Conservation (phyloP, 2,888 invertebrate genomes). For the Clunio marinus region DNA sequence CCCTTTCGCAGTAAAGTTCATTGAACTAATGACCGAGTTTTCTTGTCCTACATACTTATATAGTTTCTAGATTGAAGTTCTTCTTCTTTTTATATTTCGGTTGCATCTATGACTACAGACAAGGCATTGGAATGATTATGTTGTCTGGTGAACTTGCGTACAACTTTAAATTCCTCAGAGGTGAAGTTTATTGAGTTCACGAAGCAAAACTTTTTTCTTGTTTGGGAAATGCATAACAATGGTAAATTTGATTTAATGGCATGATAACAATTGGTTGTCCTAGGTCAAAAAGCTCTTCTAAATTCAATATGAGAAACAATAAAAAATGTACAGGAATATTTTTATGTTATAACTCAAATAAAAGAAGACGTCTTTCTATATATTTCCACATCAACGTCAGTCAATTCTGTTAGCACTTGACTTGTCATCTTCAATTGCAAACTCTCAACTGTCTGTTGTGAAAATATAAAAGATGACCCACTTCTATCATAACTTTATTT, state of each 20-base stretch:
- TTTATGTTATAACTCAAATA: no score
- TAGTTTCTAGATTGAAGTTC: not conserved
- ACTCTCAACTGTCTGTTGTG: no score
- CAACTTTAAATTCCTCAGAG: conserved; percentile 1
- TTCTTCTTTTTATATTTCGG: not conserved
- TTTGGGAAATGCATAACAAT: not conserved
- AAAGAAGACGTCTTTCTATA: no score
- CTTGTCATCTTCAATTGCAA: no score
- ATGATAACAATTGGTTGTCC: no score
- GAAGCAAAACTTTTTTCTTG: not conserved
- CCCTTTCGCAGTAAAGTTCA: not conserved
- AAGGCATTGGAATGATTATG: not conserved
- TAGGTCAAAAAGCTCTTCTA: no score
- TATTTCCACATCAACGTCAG: no score
- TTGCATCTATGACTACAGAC: not conserved
- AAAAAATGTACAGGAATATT: no score
- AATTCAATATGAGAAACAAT: no score
- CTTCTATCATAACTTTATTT: no score
- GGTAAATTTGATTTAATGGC: conserved; percentile 16
- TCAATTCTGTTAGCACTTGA: no score
- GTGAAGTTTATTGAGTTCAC: not conserved
- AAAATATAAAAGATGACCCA: no score
- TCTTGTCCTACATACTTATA: conserved; percentile 1
- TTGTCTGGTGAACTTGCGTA: conserved; percentile 32
- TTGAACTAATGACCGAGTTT: conserved; percentile 28